These are phyloP conservation scores for Grammomys surdaster DNA, from an alignment of 2,113 vertebrate genomes.

Conservation along the genomic window DNA sequence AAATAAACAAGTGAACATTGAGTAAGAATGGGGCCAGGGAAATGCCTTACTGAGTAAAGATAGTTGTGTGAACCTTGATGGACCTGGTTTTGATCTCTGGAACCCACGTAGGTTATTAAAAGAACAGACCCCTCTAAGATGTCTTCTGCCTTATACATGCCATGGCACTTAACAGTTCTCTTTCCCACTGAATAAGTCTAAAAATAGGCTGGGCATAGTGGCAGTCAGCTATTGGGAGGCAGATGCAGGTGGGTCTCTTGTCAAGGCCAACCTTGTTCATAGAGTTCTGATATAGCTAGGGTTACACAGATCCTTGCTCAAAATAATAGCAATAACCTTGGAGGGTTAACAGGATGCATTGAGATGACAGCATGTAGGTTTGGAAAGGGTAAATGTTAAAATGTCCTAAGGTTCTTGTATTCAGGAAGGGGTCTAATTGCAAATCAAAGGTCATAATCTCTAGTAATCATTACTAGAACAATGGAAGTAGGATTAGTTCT, in stretches of 20 bases:
- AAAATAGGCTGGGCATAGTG: neutral
- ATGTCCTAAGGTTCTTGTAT: neutral
- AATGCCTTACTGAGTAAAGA: neutral
- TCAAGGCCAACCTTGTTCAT: neutral
- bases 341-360: neutral
- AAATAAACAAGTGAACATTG: neutral
- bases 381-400: slow-evolving; percentile 10
- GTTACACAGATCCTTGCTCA: neutral
- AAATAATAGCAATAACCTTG: neutral
- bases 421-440: neutral
- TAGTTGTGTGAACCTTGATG: neutral
- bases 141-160: neutral
- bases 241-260: neutral
- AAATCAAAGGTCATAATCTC: slow-evolving; percentile 28
- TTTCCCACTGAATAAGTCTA: neutral
- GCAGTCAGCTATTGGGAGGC: neutral
- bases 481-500: slow-evolving; percentile 22
- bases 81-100: neutral
- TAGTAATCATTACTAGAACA: slow-evolving; percentile 42
- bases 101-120: neutral
- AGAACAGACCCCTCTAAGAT: neutral
- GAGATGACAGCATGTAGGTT: neutral
- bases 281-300: neutral
- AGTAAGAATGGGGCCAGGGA: neutral
- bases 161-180: neutral